Evolutionary conservation across 2,888 invertebrate genomes (phyloP).

Genomic region (Rugalucina vietnamica): DNA sequence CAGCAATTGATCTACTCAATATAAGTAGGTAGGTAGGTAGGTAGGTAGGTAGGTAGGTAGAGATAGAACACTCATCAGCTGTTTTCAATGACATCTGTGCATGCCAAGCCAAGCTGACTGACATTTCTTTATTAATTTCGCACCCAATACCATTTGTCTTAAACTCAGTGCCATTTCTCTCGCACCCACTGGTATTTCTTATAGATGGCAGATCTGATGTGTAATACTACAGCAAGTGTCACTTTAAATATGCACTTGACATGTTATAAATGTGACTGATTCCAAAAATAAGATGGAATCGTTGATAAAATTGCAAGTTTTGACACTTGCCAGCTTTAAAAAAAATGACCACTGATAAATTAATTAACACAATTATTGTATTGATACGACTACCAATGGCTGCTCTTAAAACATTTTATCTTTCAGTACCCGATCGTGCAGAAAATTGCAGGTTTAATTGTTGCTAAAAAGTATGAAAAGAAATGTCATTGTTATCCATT

Average conservation of each 20-base stretch:
- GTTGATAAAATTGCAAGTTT: background rate
- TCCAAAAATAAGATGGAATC: background rate
- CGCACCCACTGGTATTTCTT: no score
- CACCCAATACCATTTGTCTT: no score
- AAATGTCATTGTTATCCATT: background rate
- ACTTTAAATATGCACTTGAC: background rate
- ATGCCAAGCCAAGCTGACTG: no score
- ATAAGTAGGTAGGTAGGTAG: no score
- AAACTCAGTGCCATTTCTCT: no score
- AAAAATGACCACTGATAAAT: constrained; percentile 8
- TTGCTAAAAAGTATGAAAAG: background rate
- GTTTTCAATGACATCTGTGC: no score
- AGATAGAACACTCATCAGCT: no score
- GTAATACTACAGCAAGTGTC: background rate
- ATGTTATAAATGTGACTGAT: background rate
- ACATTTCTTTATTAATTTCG: no score
- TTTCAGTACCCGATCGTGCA: background rate
- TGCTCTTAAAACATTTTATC: constrained; percentile 2
- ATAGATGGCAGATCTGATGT: no score
- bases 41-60: no score
- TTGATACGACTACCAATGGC: background rate
- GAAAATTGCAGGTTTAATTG: background rate
- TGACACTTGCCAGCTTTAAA: background rate
- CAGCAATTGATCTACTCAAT: no score
- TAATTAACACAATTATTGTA: constrained; percentile 11